phyloP scores from a whole-genome alignment of 2,797 vertebrate species.

The Macrochelys suwanniensis region DNA sequence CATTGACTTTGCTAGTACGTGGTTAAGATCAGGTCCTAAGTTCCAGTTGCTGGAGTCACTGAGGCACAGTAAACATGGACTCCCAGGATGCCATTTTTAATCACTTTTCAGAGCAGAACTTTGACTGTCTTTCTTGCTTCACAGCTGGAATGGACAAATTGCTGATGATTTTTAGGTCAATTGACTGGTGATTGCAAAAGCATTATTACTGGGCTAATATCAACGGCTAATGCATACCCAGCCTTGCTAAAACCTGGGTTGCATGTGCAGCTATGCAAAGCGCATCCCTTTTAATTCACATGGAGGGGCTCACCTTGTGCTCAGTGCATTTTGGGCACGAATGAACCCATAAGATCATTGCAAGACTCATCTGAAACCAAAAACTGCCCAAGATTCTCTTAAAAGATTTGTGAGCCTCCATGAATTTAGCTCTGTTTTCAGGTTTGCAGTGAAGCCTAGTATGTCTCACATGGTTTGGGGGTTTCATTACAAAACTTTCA shows the following conservation, averaged over 20 bases:
- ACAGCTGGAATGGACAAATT: constrained; percentile 74
- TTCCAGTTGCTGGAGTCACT: constrained; percentile 61
- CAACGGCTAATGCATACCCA: constrained; percentile 71
- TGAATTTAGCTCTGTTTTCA: constrained; percentile 61
- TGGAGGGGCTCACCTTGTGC: constrained; percentile 50
- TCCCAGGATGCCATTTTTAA: constrained; percentile 71
- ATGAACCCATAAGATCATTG: constrained; percentile 43
- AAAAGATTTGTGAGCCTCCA: constrained; percentile 65
- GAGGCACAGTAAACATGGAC: constrained; percentile 68
- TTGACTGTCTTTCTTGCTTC: constrained; percentile 72
- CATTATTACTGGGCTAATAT: constrained; percentile 65
- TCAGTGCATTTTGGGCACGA: constrained; percentile 62
- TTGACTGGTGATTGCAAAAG: constrained; percentile 74
- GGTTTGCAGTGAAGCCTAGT: constrained; percentile 48
- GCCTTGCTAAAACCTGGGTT: constrained; percentile 69
- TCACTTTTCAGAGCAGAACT: constrained; percentile 59
- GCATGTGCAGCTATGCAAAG: constrained; percentile 73
- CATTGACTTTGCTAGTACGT: background rate
- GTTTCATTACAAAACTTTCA: constrained; percentile 48
- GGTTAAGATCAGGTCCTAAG: background rate
- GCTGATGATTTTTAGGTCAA: constrained; percentile 76
- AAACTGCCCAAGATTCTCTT: constrained; percentile 55
- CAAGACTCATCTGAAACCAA: constrained; percentile 59
- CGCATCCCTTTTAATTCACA: constrained; percentile 65
- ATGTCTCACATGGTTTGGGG: constrained; percentile 44